Evolutionary conservation across 2,113 vertebrate species (phyloP), one percentile per base, ranked within the genome.

Genomic region (Pandion haliaetus): DNA sequence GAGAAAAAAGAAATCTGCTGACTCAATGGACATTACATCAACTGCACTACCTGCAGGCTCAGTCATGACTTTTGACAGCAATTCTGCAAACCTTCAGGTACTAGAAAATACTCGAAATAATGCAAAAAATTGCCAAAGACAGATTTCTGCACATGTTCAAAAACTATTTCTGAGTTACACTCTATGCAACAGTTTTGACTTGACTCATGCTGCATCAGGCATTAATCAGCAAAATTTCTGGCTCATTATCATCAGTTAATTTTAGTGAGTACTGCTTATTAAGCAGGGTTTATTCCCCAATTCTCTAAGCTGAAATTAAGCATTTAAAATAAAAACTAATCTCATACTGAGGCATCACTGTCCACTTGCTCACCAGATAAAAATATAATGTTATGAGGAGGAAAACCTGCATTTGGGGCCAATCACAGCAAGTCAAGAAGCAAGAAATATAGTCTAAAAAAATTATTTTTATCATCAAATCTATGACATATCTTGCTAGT

Each of bases 191-290:
- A 73, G 14, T 82, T 80, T 73, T 66, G 29, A 52, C 38, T 70
- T 80, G 31, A 83, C 7, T 69, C 10, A 58, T 25, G 17, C 13
- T 54, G 42, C 32, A 40, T 65, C 40, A 83, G 50, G 42, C 34
- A 88, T 61, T 66, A 90, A 88, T 80, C 82, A 88, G 58, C 54
- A 93, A 93, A 93, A 88, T 63, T 90, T 88, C 66, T 86, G 47
- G 47, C 17, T 93, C 70, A 88, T 84, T 95, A 85, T 72, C 36
- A 89, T 85, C 42, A 69, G 25, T 58, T 76, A 88, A 76, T 80
- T 91, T 94, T 57, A 90, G 25, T 20, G 17, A 88, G 54, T 45
- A 49, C 44, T 73, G 44, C 17, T 93, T 10, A 86, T 86, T 96
- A 95, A 81, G 55, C 32, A 74, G 45, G 8, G 36, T 34, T 91